phyloP scores from a whole-genome alignment of 2,113 vertebrate species.

The Spizaetus ornatus region DNA sequence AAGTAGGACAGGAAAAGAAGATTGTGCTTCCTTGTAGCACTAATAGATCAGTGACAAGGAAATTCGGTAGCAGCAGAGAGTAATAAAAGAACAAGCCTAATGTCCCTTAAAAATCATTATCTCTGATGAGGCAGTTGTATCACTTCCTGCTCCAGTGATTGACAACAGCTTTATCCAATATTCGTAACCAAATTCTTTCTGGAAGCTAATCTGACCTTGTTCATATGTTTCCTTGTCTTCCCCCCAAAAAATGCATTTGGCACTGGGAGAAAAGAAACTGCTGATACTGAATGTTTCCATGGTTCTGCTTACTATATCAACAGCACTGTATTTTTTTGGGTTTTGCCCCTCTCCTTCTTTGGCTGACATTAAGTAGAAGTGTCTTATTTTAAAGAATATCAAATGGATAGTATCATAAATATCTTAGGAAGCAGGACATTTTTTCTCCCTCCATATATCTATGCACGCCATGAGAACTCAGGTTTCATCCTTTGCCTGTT shows the following conservation, averaged over 20 bases:
- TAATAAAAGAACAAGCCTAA: neutral
- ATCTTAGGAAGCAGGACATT: neutral
- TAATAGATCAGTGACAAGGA: neutral
- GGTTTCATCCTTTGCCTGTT: neutral
- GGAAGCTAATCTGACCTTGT: neutral
- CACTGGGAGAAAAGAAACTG: neutral
- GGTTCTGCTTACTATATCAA: neutral
- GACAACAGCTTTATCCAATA: neutral
- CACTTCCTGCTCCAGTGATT: neutral
- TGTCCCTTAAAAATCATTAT: neutral
- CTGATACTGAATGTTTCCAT: neutral
- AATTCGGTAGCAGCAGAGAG: neutral
- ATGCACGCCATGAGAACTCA: neutral
- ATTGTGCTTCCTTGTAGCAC: neutral
- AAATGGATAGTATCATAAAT: neutral
- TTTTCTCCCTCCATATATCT: neutral
- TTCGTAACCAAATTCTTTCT: neutral
- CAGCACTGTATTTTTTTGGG: neutral
- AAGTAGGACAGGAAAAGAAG: neutral
- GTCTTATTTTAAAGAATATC: neutral
- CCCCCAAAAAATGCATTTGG: neutral
- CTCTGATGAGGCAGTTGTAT: neutral
- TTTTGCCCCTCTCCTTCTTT: neutral
- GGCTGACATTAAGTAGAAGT: neutral
- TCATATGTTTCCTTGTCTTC: neutral